Evolutionary conservation across 2,888 invertebrate species (phyloP).

Genomic region (Drosophila diplacantha): DNA sequence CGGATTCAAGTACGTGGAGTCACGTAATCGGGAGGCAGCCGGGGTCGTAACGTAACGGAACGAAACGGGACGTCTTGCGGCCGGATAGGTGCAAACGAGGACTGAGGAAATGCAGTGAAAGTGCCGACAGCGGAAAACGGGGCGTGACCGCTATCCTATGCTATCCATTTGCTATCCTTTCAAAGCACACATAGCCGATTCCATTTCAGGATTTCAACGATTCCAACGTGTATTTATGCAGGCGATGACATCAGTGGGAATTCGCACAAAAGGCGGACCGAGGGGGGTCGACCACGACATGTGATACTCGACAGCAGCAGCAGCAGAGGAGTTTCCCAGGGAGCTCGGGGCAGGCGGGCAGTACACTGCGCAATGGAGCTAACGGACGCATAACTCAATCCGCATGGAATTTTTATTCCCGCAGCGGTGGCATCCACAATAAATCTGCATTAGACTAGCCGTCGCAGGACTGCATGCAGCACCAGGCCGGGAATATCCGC

Average conservation of each 20-base stretch:
- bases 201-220: slow-evolving; percentile 16
- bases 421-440: slow-evolving; percentile 68
- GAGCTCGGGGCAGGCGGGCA: background rate
- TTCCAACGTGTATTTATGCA: slow-evolving; percentile 25
- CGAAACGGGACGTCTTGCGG: slow-evolving; percentile 4
- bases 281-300: slow-evolving; percentile 28
- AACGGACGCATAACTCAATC: slow-evolving; percentile 70
- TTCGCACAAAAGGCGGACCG: slow-evolving; percentile 24
- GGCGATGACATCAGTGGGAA: slow-evolving; percentile 40
- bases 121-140: slow-evolving; percentile 46
- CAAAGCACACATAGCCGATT: slow-evolving; percentile 3
- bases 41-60: background rate
- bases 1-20: slow-evolving; percentile 47
- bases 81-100: slow-evolving; percentile 51
- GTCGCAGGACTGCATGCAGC: slow-evolving; percentile 26
- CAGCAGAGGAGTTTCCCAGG: background rate
- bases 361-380: slow-evolving; percentile 61
- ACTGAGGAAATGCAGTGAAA: slow-evolving; percentile 63
- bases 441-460: slow-evolving; percentile 65
- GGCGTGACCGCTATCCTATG: slow-evolving; percentile 16
- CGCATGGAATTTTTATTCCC: slow-evolving; percentile 71
- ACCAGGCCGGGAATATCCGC: slow-evolving; percentile 2
- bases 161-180: slow-evolving; percentile 18
- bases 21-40: slow-evolving; percentile 51
- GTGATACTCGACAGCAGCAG: slow-evolving; percentile 47